phyloP scores from a whole-genome alignment of 2,888 invertebrate species.

The Plagodis pulveraria region DNA sequence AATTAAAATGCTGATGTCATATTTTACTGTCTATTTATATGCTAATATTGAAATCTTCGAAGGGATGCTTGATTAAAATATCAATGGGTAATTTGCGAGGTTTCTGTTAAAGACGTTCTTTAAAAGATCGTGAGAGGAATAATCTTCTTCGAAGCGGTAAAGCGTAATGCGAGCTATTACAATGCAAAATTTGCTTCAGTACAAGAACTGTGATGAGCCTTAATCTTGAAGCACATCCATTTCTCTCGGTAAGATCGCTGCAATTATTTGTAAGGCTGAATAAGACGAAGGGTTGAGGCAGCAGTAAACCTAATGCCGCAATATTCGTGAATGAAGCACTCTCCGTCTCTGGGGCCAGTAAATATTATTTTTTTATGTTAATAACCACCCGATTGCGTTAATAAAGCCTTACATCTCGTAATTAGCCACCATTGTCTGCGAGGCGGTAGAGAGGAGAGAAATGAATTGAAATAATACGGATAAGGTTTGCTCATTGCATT shows the following conservation, averaged over 20 bases:
- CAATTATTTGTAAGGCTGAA: conserved; percentile 79
- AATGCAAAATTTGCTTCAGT: conserved; percentile 69
- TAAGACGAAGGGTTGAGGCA: conserved; percentile 75
- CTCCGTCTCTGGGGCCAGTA: conserved; percentile 67
- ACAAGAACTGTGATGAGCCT: conserved; percentile 73
- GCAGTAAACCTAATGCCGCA: conserved; percentile 76
- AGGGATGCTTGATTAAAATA: conserved; percentile 77
- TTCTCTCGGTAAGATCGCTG: conserved; percentile 74
- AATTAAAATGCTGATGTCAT: conserved; percentile 85
- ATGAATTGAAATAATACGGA: conserved; percentile 67
- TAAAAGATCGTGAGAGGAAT: conserved; percentile 53
- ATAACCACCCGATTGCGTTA: conserved; percentile 81
- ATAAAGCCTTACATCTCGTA: conserved; percentile 83
- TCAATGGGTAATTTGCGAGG: conserved; percentile 75
- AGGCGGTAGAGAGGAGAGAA: conserved; percentile 63
- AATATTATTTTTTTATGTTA: conserved; percentile 85
- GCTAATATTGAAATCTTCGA: conserved; percentile 69
- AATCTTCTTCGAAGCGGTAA: conserved; percentile 40
- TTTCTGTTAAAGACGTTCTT: conserved; percentile 44
- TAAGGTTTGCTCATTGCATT: conserved; percentile 53
- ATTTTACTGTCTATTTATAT: conserved; percentile 82
- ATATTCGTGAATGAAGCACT: conserved; percentile 82
- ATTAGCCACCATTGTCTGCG: conserved; percentile 77
- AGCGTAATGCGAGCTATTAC: conserved; percentile 63
- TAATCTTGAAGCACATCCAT: conserved; percentile 78